Base-by-base conservation (phyloP, 2,113 vertebrate species). In the Lamprotornis superbus region DNA sequence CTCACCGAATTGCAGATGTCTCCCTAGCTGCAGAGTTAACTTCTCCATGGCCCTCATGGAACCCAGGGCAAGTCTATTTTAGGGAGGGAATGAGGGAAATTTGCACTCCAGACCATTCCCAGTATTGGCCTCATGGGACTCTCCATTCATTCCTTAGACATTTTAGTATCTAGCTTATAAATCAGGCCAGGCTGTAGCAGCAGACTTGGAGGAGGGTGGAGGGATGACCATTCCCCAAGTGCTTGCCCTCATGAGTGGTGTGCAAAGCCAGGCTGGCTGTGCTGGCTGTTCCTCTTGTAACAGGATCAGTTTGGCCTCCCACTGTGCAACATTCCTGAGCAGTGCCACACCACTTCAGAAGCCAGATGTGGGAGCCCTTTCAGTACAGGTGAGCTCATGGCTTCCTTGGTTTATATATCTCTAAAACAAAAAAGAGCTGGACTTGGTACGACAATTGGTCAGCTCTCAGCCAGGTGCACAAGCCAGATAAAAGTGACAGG, bases 21-120 rank as follows among this genome's bases (percentile, higher is more conserved):
- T 89, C 57, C 83, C 76, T 92, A 96, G 95, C 76, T 95, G 93
- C n/a, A 31, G 46, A 71, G 49, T 67, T 88, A 81, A 93, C 68
- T 86, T 94, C 83, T 93, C 90, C 60, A n/a, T 33, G 44, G 75
- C 60, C n/a, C n/a, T 67, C 60, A 33, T 11, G 15, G 79, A 0
- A 0, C 52, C 28, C 39, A 70, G 68, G 44, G 82, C 71, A 94
- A 67, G 46, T 67, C 92, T 70, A 56, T 33, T 86, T 77, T 64
- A 81, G 64, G 68, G 60, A 92, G 63, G 25, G 59, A 65, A n/a
- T 37, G 20, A 63, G 42, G 23, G 28, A 92, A 80, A 75, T 42
- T 20, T 64, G 56, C 15, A 44, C 52, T 83, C 59, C 59, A 69
- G 46, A 76, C 67, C 49, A 53, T 40, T 87, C 46, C 46, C 23